Evolutionary conservation across 1,140 invertebrate genomes (phyloP).

Genomic region (Papilio helenus): DNA sequence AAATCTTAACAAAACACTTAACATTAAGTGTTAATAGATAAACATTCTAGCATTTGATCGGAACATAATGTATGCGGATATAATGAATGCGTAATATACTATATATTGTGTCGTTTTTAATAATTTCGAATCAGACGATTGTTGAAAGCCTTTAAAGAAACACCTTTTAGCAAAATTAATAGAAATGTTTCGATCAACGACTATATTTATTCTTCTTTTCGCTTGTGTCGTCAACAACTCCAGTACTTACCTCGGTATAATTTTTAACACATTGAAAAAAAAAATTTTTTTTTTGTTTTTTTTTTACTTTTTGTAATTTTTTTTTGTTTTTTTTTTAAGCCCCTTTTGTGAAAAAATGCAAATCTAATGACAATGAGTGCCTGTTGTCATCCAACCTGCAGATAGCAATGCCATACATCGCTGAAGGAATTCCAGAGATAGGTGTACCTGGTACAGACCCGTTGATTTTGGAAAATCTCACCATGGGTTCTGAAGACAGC

Average conservation of each 20-base stretch:
- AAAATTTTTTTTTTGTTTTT: not conserved
- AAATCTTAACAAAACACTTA: not conserved
- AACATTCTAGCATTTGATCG: not conserved
- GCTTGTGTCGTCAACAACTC: not conserved
- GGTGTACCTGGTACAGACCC: not conserved
- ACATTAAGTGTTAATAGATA: not conserved
- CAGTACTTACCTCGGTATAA: not conserved
- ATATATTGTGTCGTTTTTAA: slow-evolving; percentile 4
- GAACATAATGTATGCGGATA: not conserved
- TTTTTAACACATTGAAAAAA: not conserved
- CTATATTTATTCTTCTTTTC: not conserved
- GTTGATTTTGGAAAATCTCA: not conserved
- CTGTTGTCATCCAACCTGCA: not conserved
- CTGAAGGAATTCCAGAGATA: slow-evolving; percentile 9
- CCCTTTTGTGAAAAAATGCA: slow-evolving; percentile 16
- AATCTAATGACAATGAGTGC: slow-evolving; percentile 24
- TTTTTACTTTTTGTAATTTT: not conserved
- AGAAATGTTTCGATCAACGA: not conserved
- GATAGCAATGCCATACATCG: slow-evolving; percentile 18
- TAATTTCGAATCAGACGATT: not conserved
- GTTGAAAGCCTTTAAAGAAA: not conserved
- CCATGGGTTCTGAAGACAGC: not conserved
- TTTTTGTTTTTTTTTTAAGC: slow-evolving; percentile 6
- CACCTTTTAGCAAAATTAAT: not conserved
- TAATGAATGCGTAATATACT: not conserved